Percentiles rank a stretch among this genome's conserved stretches.
phyloP scores from a whole-genome alignment of 2,797 vertebrate genomes.

The Lacerta agilis region DNA sequence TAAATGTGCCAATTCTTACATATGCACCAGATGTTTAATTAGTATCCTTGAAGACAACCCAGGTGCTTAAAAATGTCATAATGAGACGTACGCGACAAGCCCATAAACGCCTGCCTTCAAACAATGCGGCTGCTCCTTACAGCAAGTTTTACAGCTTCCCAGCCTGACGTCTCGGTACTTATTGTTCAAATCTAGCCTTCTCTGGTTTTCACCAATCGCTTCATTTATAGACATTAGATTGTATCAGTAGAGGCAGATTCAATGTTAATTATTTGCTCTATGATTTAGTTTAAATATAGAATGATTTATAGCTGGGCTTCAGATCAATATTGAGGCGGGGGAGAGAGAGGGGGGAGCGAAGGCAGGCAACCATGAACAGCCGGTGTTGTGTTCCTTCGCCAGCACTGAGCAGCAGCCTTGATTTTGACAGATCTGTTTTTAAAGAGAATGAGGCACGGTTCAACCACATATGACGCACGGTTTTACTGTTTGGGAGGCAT shows the following conservation, averaged over 20 bases:
- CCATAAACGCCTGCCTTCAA: not conserved
- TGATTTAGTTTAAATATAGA: constrained; percentile 50
- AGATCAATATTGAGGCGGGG: constrained; percentile 13
- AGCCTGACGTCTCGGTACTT: not conserved
- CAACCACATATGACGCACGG: constrained; percentile 9
- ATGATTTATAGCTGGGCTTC: constrained; percentile 38
- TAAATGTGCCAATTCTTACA: constrained; percentile 9
- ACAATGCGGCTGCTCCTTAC: constrained; percentile 22
- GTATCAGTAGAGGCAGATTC: constrained; percentile 45
- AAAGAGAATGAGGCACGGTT: constrained; percentile 29
- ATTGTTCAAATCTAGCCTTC: constrained; percentile 18
- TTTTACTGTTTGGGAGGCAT: not conserved
- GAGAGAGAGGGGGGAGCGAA: not conserved
- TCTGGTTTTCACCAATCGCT: not conserved
- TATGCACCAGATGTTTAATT: constrained; percentile 40
- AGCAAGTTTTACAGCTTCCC: constrained; percentile 9
- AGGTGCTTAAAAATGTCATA: constrained; percentile 37
- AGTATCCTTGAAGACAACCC: constrained; percentile 28
- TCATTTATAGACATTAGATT: constrained; percentile 29
- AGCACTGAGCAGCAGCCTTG: constrained; percentile 19
- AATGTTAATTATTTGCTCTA: constrained; percentile 47
- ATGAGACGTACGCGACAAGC: not conserved
- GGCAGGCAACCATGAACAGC: constrained; percentile 33
- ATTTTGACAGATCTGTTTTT: constrained; percentile 27
- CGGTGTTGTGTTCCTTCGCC: constrained; percentile 6